Percentiles rank a stretch among this genome's conserved stretches.
These are phyloP conservation scores for Papilio glaucus DNA, from an alignment of 1,140 invertebrate species.

Conservation along the genomic window DNA sequence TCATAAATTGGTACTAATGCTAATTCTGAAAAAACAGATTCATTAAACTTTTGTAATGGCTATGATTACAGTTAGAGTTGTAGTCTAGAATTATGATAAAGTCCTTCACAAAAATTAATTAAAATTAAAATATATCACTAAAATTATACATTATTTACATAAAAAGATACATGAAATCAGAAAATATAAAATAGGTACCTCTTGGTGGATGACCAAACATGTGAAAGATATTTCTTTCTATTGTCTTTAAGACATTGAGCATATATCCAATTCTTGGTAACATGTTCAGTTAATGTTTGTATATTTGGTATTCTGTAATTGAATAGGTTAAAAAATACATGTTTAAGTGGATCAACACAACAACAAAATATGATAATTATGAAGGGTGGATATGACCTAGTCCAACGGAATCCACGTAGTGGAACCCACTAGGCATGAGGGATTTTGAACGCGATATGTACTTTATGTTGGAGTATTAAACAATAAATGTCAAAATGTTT, in stretches of 20 bases:
- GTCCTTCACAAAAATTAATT: no score
- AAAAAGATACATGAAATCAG: not conserved
- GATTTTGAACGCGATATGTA: no score
- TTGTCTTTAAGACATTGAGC: conserved; percentile 53
- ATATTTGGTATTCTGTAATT: not conserved
- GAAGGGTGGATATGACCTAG: no score
- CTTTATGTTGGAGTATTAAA: no score
- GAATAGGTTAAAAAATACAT: not conserved
- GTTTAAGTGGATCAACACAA: no score
- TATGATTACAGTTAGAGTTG: no score
- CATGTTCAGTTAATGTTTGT: not conserved
- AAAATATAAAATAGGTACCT: conserved; percentile 44
- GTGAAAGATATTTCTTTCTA: conserved; percentile 63
- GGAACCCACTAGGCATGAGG: no score
- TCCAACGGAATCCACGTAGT: no score
- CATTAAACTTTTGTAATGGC: not conserved
- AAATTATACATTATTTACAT: not conserved
- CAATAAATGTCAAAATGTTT: no score
- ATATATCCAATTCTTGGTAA: conserved; percentile 45
- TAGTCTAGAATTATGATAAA: no score
- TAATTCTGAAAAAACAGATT: conserved; percentile 59
- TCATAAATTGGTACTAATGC: conserved; percentile 63
- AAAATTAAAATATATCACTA: not conserved
- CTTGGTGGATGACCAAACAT: conserved; percentile 67
- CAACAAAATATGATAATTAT: no score